These are phyloP conservation scores for Leuciscus idus DNA, from an alignment of 2,113 vertebrate genomes.

Conservation along the genomic window DNA sequence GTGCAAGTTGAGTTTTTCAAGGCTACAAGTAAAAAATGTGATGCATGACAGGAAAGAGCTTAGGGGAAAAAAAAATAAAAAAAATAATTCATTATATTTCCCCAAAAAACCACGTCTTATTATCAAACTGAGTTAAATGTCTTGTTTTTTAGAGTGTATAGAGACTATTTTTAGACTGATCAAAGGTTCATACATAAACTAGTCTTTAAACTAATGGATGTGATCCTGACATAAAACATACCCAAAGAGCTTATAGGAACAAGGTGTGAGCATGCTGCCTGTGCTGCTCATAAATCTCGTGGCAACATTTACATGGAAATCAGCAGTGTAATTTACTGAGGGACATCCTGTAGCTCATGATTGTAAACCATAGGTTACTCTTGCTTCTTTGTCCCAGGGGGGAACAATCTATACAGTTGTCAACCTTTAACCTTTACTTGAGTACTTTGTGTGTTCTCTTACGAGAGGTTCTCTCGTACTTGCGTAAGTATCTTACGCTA, in stretches of 20 bases:
- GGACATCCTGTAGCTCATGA: conserved; percentile 31
- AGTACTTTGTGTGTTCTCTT: conserved; percentile 37
- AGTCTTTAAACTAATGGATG: conserved; percentile 16
- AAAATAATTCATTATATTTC: neutral
- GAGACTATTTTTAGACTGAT: conserved; percentile 17
- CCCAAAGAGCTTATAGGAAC: conserved; percentile 12
- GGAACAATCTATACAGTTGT: conserved; percentile 1
- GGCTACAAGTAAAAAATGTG: too few species aligned
- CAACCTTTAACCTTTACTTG: conserved; percentile 8
- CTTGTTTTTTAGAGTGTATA: neutral
- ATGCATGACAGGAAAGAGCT: too few species aligned
- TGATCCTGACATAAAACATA: conserved; percentile 37
- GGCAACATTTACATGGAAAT: conserved; percentile 46
- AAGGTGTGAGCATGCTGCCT: conserved; percentile 6
- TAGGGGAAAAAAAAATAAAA: too few species aligned
- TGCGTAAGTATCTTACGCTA: too few species aligned
- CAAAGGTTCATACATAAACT: conserved; percentile 14
- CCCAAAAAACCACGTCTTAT: neutral
- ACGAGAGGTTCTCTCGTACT: too few species aligned
- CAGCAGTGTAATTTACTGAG: conserved; percentile 27
- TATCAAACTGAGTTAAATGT: neutral
- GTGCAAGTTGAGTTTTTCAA: too few species aligned
- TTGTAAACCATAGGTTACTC: conserved; percentile 22
- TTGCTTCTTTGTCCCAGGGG: neutral
- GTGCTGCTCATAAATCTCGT: conserved; percentile 29